Percentiles rank a stretch among this genome's conserved stretches.
Conservation (phyloP, 2,113 vertebrate species). For the Corvus cornix region DNA sequence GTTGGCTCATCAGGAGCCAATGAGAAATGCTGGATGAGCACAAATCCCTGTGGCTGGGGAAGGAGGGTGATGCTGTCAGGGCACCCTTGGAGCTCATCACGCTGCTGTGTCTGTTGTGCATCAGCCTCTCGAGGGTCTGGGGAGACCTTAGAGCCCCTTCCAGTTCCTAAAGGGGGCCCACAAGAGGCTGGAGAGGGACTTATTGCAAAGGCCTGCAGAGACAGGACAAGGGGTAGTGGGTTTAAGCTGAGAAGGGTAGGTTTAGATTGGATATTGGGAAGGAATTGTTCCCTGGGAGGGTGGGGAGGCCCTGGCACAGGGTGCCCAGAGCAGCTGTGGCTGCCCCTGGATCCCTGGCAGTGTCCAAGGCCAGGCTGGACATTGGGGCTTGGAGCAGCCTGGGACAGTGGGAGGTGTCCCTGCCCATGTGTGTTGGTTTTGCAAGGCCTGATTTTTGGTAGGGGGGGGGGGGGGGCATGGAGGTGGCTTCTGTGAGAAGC, state of each 20-base stretch:
- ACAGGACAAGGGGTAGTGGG: neutral
- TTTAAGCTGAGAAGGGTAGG: neutral
- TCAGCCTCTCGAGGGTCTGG: neutral
- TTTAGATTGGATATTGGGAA: neutral
- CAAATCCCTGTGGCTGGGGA: rapidly evolving
- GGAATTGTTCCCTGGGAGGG: neutral
- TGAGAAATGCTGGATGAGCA: neutral
- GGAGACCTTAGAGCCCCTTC: neutral
- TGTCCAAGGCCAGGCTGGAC: neutral
- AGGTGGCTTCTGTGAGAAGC: neutral
- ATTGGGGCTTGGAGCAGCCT: neutral
- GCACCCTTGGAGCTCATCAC: neutral
- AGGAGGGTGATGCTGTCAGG: neutral
- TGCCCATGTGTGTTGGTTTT: neutral
- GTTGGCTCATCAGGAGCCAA: neutral
- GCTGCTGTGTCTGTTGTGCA: neutral
- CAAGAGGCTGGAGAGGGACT: neutral
- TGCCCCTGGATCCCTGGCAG: neutral
- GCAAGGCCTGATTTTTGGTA: neutral
- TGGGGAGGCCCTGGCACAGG: neutral
- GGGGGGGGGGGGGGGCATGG: too few species aligned
- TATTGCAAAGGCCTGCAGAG: neutral
- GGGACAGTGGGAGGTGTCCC: neutral
- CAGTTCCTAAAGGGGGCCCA: neutral
- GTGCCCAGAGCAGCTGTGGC: neutral